Base-by-base conservation (phyloP, 2,113 vertebrate genomes). In the Clinocottus analis region DNA sequence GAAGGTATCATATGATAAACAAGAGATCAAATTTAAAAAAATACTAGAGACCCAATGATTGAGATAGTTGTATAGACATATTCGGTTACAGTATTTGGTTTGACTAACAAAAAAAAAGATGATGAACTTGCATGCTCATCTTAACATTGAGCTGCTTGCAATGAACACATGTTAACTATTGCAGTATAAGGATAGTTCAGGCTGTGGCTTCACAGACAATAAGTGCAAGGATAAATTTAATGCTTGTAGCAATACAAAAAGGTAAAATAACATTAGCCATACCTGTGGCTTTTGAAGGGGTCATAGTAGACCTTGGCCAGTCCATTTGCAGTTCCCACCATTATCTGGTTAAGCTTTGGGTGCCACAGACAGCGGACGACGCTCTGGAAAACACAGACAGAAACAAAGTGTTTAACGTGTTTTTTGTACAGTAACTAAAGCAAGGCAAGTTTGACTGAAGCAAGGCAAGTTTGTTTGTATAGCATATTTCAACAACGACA, bases 351-450 rank as follows among this genome's bases (percentile, higher is more conserved):
- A 73, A 99, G 92, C 89, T 99, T 99, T 9, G 97, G 98, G 89
- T 99, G 98, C 98, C 98, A 99, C 80, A 99, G 93, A 74, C 97
- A 99, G 89, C 97, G 97, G 37, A 99, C 96, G n/a, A 96, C 96
- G 35, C 98, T 98, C 97, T 99, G 93, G 13, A 84, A 85, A 21
- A 85, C 69, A 85, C 35, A 83, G 9, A 88, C 25, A 79, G 7
- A 70, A 39, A 61, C 12, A 17, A 59, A 63, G 10, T 5, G 41
- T 77, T 70, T 25, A 25, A 10, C 33, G 35, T 19, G 45, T 17
- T 12, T 61, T 58, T 21, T 63, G 16, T n/a, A 5, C 39, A 61
- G 16, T 70, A 41, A 64, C 16, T 58, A 11, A 51, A 58, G 29
- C 29, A 31, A 31, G 29, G 29, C 29, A 31, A 31, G 29, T 31